Conservation (phyloP, 2,888 invertebrate genomes). For the Watsonalla binaria region DNA sequence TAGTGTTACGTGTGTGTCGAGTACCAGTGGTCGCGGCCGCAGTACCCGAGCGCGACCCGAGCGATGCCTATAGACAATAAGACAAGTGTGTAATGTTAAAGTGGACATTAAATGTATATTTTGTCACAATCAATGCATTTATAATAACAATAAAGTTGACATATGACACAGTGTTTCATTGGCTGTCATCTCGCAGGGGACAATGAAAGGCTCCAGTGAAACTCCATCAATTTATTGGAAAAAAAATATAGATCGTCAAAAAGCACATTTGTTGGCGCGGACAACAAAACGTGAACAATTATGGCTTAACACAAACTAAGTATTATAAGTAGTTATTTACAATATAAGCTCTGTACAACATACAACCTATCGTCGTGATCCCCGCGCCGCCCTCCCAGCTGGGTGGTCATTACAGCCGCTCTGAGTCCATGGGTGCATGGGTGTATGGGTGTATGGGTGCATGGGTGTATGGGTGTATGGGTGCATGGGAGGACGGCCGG, state of each 20-base stretch:
- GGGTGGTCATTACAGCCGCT: neutral
- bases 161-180: neutral
- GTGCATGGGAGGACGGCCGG: too few relatives aligned
- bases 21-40: too few relatives aligned
- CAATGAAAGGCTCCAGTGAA: conserved; percentile 16
- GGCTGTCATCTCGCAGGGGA: neutral
- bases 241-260: conserved; percentile 49
- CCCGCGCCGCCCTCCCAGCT: neutral
- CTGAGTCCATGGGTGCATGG: too few relatives aligned
- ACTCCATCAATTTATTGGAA: conserved; percentile 62
- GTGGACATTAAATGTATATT: neutral
- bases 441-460: too few relatives aligned
- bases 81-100: too few relatives aligned
- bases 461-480: too few relatives aligned
- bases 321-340: conserved; percentile 2
- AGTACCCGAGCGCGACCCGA: too few relatives aligned
- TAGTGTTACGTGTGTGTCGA: too few relatives aligned
- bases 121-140: neutral
- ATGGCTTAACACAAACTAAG: conserved; percentile 26
- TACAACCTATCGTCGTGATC: neutral
- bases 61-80: too few relatives aligned
- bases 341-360: neutral
- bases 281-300: conserved; percentile 41
- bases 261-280: conserved; percentile 40
- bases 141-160: neutral